Percentiles rank a stretch among this genome's conserved stretches.
Conservation (phyloP, 2,113 vertebrate genomes). For the Isichthys henryi region DNA sequence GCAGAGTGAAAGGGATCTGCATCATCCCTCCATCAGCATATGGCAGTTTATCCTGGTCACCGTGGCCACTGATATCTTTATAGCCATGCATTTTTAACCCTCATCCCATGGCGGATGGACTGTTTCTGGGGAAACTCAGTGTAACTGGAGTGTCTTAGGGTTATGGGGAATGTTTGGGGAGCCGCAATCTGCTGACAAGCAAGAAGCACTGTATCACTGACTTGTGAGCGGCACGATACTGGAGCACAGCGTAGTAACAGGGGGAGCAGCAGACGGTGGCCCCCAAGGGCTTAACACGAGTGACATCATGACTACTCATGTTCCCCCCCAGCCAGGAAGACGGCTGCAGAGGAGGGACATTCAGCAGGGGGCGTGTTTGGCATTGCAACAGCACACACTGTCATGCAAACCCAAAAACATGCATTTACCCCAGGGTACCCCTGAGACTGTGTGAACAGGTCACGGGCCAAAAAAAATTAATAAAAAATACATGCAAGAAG, state of each 20-base stretch:
- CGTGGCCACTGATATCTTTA: background rate
- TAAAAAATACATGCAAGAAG: background rate
- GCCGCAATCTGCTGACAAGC: conserved; percentile 16
- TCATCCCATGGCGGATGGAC: background rate
- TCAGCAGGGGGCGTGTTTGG: background rate
- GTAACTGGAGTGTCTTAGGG: background rate
- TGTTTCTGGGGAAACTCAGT: background rate
- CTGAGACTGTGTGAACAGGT: background rate
- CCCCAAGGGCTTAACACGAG: background rate
- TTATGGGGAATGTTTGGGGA: background rate
- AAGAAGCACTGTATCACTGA: background rate
- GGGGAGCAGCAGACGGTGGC: background rate
- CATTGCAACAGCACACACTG: background rate
- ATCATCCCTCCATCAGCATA: background rate
- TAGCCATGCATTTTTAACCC: background rate
- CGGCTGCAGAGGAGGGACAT: background rate
- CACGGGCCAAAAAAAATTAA: background rate
- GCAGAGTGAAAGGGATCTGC: background rate
- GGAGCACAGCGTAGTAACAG: background rate
- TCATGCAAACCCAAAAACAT: background rate
- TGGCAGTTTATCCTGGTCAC: background rate
- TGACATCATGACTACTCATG: background rate
- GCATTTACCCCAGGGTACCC: background rate
- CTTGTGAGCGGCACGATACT: background rate
- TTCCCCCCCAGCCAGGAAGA: background rate